Evolutionary conservation across 2,113 vertebrate genomes (phyloP).

Genomic region (Laticauda colubrina): DNA sequence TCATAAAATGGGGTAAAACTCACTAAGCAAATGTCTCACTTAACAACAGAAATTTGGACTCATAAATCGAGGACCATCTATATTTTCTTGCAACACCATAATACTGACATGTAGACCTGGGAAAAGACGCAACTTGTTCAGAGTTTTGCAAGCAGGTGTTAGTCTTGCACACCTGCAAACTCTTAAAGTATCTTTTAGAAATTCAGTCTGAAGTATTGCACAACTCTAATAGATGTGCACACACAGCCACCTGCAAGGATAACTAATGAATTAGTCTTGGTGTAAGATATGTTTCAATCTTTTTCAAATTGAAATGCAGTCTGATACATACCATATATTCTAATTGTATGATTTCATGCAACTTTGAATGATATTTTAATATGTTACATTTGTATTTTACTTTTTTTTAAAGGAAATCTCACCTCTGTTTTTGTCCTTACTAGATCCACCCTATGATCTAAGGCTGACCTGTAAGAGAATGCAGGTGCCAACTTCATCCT

Average conservation of each 20-base stretch:
- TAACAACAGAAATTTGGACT: too few species aligned
- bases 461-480: neutral
- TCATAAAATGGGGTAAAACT: too few species aligned
- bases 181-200: neutral
- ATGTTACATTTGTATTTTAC: neutral
- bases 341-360: neutral
- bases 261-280: neutral
- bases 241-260: neutral
- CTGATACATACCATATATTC: constrained; percentile 1
- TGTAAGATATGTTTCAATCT: neutral
- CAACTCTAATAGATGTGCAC: neutral
- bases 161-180: neutral
- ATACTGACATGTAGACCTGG: neutral
- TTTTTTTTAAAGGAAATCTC: neutral
- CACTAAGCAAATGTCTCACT: too few species aligned
- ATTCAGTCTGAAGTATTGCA: neutral
- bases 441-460: neutral
- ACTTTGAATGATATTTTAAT: neutral
- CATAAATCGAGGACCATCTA: too few species aligned
- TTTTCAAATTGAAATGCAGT: neutral
- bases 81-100: neutral
- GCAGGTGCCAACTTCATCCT: neutral
- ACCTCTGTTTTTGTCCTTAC: neutral
- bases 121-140: neutral
- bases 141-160: neutral